phyloP scores from a whole-genome alignment of 2,113 vertebrate genomes.

The Thomomys bottae region DNA sequence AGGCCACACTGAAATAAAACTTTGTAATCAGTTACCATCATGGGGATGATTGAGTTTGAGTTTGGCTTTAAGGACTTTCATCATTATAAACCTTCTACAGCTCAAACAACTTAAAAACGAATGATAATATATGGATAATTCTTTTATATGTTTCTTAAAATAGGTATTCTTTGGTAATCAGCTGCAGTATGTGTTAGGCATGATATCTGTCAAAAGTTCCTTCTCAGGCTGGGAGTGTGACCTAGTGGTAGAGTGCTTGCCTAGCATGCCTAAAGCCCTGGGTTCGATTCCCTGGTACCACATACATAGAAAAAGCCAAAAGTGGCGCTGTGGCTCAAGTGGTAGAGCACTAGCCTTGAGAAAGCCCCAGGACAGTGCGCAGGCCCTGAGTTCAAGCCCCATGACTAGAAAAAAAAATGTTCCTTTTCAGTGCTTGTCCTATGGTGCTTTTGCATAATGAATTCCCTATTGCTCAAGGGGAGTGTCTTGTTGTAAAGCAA shows the following conservation, averaged over 20 bases:
- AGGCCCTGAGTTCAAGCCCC: too few species aligned
- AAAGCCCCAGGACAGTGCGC: too few species aligned
- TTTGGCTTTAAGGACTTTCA: background rate
- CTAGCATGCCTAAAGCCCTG: too few species aligned
- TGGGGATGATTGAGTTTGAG: conserved; percentile 1
- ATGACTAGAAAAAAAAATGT: too few species aligned
- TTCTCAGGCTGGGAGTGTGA: too few species aligned
- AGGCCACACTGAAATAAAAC: background rate
- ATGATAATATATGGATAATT: background rate
- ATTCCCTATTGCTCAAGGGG: background rate
- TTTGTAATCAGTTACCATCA: background rate
- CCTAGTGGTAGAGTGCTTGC: too few species aligned
- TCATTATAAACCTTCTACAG: conserved; percentile 5
- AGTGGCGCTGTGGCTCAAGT: too few species aligned
- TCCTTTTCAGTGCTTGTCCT: background rate
- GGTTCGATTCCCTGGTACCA: too few species aligned
- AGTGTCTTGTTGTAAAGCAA: conserved; percentile 15
- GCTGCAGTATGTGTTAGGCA: conserved; percentile 33
- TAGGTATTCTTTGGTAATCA: conserved; percentile 9
- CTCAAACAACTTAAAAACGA: conserved; percentile 28
- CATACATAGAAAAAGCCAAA: too few species aligned
- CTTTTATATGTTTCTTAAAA: background rate
- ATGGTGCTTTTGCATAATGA: background rate
- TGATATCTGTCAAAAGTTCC: background rate
- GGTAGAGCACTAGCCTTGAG: too few species aligned